Percentiles rank a stretch among this genome's conserved stretches.
Evolutionary conservation across 2,888 invertebrate genomes (phyloP).

Genomic region (Lasioglossum marginatum): DNA sequence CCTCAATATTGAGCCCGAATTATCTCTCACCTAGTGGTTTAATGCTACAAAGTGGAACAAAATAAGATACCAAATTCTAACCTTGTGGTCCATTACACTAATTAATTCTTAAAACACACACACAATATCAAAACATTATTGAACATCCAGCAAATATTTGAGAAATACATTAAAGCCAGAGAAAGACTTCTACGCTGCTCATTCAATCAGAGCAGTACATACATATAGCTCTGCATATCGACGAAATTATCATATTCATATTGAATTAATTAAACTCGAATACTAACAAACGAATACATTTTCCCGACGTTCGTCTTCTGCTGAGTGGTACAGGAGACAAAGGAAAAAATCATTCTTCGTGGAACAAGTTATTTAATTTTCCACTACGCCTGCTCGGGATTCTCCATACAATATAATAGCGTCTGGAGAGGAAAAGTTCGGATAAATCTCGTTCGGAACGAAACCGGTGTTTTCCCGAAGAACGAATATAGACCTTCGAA

Average conservation of each 20-base stretch:
- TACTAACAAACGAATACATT: not conserved
- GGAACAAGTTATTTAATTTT: conserved; percentile 31
- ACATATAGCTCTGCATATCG: not conserved
- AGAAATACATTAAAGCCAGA: not conserved
- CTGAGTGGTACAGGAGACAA: not conserved
- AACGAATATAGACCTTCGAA: conserved; percentile 46
- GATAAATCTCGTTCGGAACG: conserved; percentile 44
- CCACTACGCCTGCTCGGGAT: conserved; percentile 6
- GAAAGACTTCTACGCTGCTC: not conserved
- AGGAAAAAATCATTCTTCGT: not conserved
- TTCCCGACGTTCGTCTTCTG: not conserved
- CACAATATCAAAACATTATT: too few relatives aligned
- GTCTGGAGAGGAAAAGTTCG: conserved; percentile 33
- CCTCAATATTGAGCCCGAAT: too few relatives aligned
- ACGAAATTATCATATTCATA: not conserved
- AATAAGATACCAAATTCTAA: not conserved
- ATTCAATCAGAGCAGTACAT: not conserved
- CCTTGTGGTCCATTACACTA: not conserved
- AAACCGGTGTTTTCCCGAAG: conserved; percentile 41
- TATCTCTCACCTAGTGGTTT: not conserved
- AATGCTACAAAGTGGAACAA: not conserved
- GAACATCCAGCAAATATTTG: not conserved
- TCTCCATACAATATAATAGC: conserved; percentile 30
- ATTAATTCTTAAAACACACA: not conserved
- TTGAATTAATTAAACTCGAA: not conserved